Evolutionary conservation across 2,113 vertebrate species (phyloP), one percentile per base, ranked within the genome.

Genomic region (Ondatra zibethicus): DNA sequence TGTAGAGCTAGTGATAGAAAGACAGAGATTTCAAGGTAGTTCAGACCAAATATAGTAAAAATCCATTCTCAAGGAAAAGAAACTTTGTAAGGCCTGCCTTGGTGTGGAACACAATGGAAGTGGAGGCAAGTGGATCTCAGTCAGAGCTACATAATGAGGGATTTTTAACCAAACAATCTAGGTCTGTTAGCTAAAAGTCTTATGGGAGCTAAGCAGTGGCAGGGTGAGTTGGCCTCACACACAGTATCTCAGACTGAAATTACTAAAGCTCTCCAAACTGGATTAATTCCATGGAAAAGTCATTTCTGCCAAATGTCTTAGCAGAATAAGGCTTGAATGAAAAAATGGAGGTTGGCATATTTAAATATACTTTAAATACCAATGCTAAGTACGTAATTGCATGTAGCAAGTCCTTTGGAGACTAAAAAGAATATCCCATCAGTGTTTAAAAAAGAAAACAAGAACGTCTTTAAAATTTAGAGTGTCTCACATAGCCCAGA

Each of bases 141-240:
- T 2, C 39, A 33, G 84, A 7, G 16, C 39, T 66, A 86, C n/a
- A 85, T 5, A 65, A 21, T 14, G 42, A 29, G 25, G 12, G 19
- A 58, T 63, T 84, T 84, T 63, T 63, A 84, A 63, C n/a, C n/a
- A 39, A 58, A 81, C 52, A 61, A 63, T 89, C 76, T 86, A 85
- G 50, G 65, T 94, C 85, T 61, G 73, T 90, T 92, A 94, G 66
- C 68, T 86, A 86, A 76, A 88, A 88, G 66, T 47, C 45, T 80
- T 90, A 55, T 0, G 1, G 84, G 47, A 63, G 25, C 47, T 90
- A 36, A 92, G 23, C 68, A 39, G 23, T 39, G 55, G 47, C 27
- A 25, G 3, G 39, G 89, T 50, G 52, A 70, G 0, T 1, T 89
- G 75, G 75, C 72, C 47, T 63, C 55, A 13, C 5, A 81, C 3